Evolutionary conservation across 2,797 vertebrate genomes (phyloP), one percentile per base, ranked within the genome.

Genomic region (Halcyon smyrnensis): DNA sequence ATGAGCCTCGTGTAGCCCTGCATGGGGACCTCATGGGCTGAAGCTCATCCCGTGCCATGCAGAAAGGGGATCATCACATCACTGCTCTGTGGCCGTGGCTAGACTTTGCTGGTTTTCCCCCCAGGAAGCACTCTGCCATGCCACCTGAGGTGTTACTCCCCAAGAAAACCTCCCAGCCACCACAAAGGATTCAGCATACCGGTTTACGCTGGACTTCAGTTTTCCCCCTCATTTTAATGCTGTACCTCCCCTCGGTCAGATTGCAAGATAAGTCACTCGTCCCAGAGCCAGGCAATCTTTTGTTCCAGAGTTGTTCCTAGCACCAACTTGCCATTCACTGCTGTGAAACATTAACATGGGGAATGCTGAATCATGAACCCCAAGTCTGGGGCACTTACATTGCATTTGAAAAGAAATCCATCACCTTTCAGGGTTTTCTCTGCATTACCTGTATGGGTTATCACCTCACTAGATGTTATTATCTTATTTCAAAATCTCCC

Each of bases 31-130:
- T 34, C 34, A 2, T 0, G 2, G 0, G 5, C 57, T 14, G 50
- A 64, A 16, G 15, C 30, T 20, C 43, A 19, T 17, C 17, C 43
- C 8, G 1, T 11, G 4, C 13, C n/a, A 19, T 0, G 5, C 36
- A 24, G 32, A 28, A 28, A 17, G 56, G 4, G 36, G 7, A 32
- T 16, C 34, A 9, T 14, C n/a, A 1, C 67, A 12, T 32, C 20
- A 0, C 36, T 32, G 8, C 23, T 17, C 53, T 2, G 1, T 4
- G 30, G 51, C 53, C 27, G 32, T 0, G 1, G 37, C 4, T 32
- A 54, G 25, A 53, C 39, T 57, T 25, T 16, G 36, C 57, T 24
- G 64, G 48, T 21, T 46, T 18, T 30, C 27, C 14, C 39, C 27
- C 30, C n/a, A 34, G 8, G 39, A 34, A 68, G 41, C 24, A 18